A percentile compares a stretch with the other conserved stretches of the same genome.
Evolutionary conservation across 2,888 invertebrate species (phyloP).

Genomic region (Aleiodes alternator): DNA sequence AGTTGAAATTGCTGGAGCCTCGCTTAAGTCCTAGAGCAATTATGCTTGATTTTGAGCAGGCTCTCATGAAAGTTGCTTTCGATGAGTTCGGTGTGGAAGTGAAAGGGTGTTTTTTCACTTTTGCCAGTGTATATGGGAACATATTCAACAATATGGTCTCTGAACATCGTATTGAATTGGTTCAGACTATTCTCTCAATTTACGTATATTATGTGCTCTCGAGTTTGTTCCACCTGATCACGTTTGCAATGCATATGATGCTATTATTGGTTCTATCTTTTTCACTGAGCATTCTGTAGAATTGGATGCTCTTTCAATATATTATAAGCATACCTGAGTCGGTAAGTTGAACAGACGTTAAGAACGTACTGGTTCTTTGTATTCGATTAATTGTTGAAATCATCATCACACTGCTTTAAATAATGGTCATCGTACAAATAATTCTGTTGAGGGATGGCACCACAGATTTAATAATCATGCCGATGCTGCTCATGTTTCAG

Average conservation of each 20-base stretch:
- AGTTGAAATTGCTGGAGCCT: background rate
- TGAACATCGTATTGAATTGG: conserved; percentile 42
- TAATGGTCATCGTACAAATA: too few species aligned
- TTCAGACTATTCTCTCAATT: conserved; percentile 48
- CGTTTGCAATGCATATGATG: background rate
- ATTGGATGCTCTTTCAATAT: background rate
- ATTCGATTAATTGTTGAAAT: background rate
- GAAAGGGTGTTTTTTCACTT: conserved; percentile 50
- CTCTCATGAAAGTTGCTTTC: conserved; percentile 10
- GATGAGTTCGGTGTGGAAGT: conserved; percentile 13
- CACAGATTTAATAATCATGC: too few species aligned
- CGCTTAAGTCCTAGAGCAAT: conserved; percentile 3
- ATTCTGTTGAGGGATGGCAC: too few species aligned
- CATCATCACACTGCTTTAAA: background rate
- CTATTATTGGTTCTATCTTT: background rate
- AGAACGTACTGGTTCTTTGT: background rate
- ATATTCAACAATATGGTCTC: conserved; percentile 43
- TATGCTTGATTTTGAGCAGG: conserved; percentile 28
- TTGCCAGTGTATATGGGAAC: conserved; percentile 48
- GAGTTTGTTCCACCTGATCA: conserved; percentile 44
- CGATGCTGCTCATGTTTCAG: background rate
- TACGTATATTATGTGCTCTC: conserved; percentile 47
- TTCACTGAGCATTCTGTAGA: background rate
- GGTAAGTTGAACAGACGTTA: too few species aligned
- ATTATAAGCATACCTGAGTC: too few species aligned